These are phyloP conservation scores for Bombus cullumanus DNA, from an alignment of 1,140 invertebrate genomes.

Conservation along the genomic window DNA sequence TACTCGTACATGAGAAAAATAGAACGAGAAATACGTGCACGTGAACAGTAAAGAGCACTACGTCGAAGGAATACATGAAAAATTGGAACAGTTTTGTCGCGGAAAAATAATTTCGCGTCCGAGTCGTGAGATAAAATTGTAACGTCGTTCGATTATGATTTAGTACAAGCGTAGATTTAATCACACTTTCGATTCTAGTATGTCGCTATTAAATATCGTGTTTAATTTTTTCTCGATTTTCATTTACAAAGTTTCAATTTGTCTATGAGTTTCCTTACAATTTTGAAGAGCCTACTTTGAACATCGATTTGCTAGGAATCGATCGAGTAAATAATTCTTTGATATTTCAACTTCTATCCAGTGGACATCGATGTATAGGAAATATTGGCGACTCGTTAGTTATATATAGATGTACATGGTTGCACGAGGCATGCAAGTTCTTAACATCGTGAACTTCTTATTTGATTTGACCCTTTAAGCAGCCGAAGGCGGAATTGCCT, in stretches of 20 bases:
- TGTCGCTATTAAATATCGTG: not conserved
- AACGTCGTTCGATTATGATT: not conserved
- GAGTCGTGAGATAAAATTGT: not conserved
- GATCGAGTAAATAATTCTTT: not conserved
- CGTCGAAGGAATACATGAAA: not conserved
- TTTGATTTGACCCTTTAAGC: not conserved
- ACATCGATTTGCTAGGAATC: not conserved
- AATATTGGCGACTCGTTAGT: not conserved
- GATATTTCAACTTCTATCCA: not conserved
- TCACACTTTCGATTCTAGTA: not conserved
- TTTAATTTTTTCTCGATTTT: not conserved
- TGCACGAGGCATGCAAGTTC: not conserved
- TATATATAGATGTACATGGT: not conserved
- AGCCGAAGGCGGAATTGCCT: not conserved
- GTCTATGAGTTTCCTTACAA: not conserved
- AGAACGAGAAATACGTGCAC: not conserved
- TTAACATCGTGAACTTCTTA: not conserved
- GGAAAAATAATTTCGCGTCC: not conserved
- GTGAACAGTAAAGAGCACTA: not conserved
- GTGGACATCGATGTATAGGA: not conserved
- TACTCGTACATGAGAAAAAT: not conserved
- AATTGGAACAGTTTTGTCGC: not conserved
- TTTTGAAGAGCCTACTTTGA: not conserved
- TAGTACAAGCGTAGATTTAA: too few species aligned
- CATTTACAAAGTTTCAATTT: not conserved